Evolutionary conservation across 2,888 invertebrate genomes (phyloP).

Genomic region (Cephus pygmeus): DNA sequence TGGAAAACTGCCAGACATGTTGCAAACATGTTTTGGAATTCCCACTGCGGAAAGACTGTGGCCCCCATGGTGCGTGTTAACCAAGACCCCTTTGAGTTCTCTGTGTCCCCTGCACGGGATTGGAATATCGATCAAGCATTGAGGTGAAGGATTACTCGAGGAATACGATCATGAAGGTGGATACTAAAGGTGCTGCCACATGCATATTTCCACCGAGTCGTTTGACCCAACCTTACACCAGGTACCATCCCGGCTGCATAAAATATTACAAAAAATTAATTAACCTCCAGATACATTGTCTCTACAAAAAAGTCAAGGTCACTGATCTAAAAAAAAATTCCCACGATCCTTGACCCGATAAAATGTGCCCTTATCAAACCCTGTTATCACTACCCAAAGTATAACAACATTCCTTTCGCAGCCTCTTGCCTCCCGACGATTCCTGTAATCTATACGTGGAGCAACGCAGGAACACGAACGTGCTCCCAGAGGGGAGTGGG

Average conservation of each 20-base stretch:
- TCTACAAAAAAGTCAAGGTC: background rate
- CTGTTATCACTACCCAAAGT: background rate
- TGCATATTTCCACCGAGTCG: background rate
- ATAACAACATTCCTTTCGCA: background rate
- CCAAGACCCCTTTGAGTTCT: background rate
- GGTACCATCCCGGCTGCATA: background rate
- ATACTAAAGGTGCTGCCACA: background rate
- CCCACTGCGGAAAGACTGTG: constrained; percentile 18
- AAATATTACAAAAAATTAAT: background rate
- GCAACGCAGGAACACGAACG: background rate
- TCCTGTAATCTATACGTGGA: background rate
- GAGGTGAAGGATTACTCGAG: background rate
- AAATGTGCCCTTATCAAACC: background rate
- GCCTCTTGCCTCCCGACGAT: background rate
- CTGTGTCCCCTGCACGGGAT: background rate
- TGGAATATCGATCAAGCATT: background rate
- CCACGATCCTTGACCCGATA: background rate
- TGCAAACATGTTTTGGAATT: constrained; percentile 46
- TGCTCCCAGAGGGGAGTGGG: background rate
- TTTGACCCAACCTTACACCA: background rate
- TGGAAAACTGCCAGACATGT: constrained; percentile 52
- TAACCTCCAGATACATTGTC: background rate
- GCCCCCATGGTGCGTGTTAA: background rate
- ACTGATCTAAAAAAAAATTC: background rate
- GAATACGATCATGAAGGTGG: background rate